Percentiles rank a stretch among this genome's conserved stretches.
These are phyloP conservation scores for Varanus komodoensis DNA, from an alignment of 2,113 vertebrate species.

Conservation along the genomic window DNA sequence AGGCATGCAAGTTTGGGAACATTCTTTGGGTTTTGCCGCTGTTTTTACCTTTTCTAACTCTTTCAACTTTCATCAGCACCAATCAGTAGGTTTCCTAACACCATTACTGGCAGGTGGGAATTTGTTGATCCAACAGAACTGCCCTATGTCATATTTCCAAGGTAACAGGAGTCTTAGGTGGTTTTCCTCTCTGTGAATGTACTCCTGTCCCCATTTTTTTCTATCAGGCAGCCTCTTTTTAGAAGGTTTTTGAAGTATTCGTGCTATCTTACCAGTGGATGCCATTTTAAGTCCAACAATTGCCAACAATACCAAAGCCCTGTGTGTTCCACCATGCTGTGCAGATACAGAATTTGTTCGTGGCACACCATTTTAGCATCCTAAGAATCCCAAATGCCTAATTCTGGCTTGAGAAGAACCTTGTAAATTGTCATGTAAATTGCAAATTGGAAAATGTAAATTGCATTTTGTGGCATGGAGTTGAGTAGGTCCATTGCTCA, in stretches of 20 bases:
- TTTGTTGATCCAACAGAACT: not conserved
- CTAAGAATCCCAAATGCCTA: not conserved
- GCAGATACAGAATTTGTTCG: not conserved
- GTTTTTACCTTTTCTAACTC: not conserved
- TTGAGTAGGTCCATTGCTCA: not conserved
- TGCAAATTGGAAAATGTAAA: too few relatives aligned
- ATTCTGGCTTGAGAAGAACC: not conserved
- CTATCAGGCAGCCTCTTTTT: constrained; percentile 20
- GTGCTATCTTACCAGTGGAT: not conserved
- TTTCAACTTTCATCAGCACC: constrained; percentile 3
- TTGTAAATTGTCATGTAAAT: not conserved
- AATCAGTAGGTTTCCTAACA: not conserved
- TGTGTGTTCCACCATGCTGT: not conserved
- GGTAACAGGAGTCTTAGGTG: not conserved
- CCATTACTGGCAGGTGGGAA: not conserved
- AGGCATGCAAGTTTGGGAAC: not conserved
- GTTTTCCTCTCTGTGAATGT: not conserved
- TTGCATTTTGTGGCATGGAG: not conserved
- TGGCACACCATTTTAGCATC: not conserved
- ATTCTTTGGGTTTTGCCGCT: not conserved
- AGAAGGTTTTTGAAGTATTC: not conserved
- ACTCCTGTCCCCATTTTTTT: not conserved
- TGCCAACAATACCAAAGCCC: not conserved
- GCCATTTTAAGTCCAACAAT: not conserved
- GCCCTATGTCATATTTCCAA: not conserved